These are phyloP conservation scores for Lottia gigantea DNA, from an alignment of 2,888 invertebrate species.

Conservation along the genomic window DNA sequence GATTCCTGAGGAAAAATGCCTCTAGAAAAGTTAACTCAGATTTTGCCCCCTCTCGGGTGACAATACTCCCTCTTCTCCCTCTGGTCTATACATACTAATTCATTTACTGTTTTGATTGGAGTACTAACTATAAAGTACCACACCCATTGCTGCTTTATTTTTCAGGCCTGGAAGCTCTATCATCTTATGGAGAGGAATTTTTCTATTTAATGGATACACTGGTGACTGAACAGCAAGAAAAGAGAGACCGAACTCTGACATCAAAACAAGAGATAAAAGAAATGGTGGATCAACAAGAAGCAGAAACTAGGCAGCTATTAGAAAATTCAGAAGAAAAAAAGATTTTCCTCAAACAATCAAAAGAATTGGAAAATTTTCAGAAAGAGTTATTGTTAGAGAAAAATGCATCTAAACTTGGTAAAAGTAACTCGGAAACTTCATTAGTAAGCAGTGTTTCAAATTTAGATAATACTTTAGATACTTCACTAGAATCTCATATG, in stretches of 20 bases:
- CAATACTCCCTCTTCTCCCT: too few relatives aligned
- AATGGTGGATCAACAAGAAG: conserved; percentile 44
- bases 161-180: conserved; percentile 34
- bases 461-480: conserved; percentile 4
- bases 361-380: background rate
- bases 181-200: conserved; percentile 53
- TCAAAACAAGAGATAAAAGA: conserved; percentile 36
- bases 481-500: background rate
- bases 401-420: conserved; percentile 8
- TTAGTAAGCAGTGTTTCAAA: conserved; percentile 10
- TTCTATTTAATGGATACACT: conserved; percentile 42
- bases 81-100: too few relatives aligned
- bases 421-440: conserved; percentile 7
- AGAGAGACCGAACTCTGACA: conserved; percentile 41
- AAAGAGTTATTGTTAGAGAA: background rate
- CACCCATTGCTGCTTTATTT: background rate
- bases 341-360: background rate
- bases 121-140: too few relatives aligned
- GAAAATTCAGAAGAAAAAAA: conserved; percentile 38
- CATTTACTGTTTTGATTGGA: too few relatives aligned
- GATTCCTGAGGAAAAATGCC: too few relatives aligned
- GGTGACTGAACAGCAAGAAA: conserved; percentile 40
- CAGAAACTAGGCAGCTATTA: conserved; percentile 39
- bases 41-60: too few relatives aligned
- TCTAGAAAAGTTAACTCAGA: too few relatives aligned